A percentile compares a stretch with the other conserved stretches of the same genome.
These are phyloP conservation scores for Eospalax fontanierii DNA, from an alignment of 2,797 vertebrate genomes.

Conservation along the genomic window DNA sequence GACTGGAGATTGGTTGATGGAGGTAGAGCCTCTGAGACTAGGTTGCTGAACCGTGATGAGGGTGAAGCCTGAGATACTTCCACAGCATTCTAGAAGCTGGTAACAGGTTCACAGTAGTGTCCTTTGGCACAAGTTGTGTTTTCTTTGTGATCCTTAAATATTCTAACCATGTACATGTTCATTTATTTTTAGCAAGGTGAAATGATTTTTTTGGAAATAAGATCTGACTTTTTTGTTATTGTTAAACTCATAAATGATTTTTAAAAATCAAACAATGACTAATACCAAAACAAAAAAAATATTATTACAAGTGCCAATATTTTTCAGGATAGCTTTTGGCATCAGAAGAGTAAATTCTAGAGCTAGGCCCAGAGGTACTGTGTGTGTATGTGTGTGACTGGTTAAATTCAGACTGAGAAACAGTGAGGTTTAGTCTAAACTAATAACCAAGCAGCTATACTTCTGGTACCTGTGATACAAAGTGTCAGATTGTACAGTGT, in stretches of 20 bases:
- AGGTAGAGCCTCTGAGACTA: not conserved
- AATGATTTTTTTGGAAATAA: not conserved
- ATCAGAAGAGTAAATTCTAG: not conserved
- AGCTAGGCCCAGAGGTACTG: too few relatives aligned
- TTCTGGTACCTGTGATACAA: not conserved
- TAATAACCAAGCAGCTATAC: not conserved
- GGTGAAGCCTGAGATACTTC: not conserved
- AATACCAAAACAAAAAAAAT: not conserved
- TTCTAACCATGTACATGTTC: not conserved
- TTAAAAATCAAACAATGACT: not conserved
- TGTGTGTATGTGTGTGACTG: too few relatives aligned
- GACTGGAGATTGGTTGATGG: not conserved
- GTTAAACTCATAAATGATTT: not conserved
- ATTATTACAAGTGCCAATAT: not conserved
- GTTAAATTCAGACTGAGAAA: not conserved
- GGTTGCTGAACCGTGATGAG: too few relatives aligned
- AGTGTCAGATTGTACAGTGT: not conserved
- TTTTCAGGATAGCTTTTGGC: not conserved
- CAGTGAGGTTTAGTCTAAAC: not conserved
- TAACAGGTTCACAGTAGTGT: not conserved
- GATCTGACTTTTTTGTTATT: not conserved
- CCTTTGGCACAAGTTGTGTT: not conserved
- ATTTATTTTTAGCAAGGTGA: not conserved
- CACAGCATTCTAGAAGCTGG: not conserved
- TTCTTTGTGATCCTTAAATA: not conserved